Evolutionary conservation across 2,888 invertebrate species (phyloP), one percentile per base, ranked within the genome.

Genomic region (Heliconius hortense): DNA sequence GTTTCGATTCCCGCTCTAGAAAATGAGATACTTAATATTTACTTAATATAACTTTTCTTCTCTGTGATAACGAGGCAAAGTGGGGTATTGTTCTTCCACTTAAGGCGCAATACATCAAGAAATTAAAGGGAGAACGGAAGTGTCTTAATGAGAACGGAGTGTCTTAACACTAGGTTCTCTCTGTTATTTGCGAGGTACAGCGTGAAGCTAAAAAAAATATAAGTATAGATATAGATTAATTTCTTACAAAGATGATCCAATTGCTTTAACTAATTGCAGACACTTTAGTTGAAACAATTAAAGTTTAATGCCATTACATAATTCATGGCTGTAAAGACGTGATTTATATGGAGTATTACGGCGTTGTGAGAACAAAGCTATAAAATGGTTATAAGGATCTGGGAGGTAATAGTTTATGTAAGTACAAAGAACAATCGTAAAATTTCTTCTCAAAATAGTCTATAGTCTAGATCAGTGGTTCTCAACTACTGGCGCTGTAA

Each of bases 391-490:
- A 43, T 24, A 48, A 39, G 35, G 21, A 67, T 67, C 18, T 10
- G 3, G 21, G 66, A 24, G 66, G 15, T 66, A 21, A 31, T 31
- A 69, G 11, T 56, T 53, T 56, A n/a, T 31, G n/a, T 69, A 31
- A 53, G 56, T n/a, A n/a, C 31, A 31, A 69, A 69, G 24, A 56
- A 69, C 69, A 31, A 35, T 69, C 28, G 31, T 56, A 56, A 69
- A 69, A 56, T 31, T 13, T 7, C 31, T 35, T 28, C 31, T 53
- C 21, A 31, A 28, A 31, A 28, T 53, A 69, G 13, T 56, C 53
- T 68, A n/a, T 53, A n/a, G n/a, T 35, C 15, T 35, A 69, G 31
- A 15, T 56, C 56, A 56, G 56, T 10, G 56, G n/a, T 10, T n/a
- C 56, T 56, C 56, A 56, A 56, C 10, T 53, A 21, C 7, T n/a